These are phyloP conservation scores for Eudorcas thomsonii DNA, from an alignment of 2,113 vertebrate genomes.

Conservation along the genomic window DNA sequence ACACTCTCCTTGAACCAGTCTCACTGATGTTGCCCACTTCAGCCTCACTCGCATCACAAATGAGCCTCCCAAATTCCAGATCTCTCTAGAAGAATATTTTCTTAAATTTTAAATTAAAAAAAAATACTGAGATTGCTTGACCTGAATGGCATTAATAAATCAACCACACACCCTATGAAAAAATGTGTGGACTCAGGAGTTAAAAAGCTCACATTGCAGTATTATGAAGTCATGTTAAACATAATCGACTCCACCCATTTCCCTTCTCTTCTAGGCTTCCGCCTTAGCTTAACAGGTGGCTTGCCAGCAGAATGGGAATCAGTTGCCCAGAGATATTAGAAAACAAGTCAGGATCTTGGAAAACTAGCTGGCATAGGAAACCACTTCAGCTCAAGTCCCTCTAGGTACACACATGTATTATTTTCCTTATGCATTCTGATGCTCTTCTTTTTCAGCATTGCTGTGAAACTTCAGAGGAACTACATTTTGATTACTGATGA, in stretches of 20 bases:
- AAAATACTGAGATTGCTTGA: conserved; percentile 14
- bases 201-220: background rate
- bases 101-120: background rate
- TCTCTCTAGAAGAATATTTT: background rate
- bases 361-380: background rate
- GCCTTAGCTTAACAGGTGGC: conserved; percentile 52
- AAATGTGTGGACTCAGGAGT: conserved; percentile 50
- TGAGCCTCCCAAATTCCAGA: background rate
- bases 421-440: background rate
- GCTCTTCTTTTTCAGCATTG: background rate
- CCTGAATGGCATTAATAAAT: conserved; percentile 46
- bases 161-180: conserved; percentile 62
- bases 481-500: background rate
- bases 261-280: background rate
- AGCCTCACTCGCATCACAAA: background rate
- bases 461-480: background rate
- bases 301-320: conserved; percentile 49
- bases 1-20: background rate
- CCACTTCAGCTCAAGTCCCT: background rate
- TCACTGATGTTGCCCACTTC: background rate
- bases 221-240: conserved; percentile 48
- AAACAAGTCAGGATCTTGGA: background rate
- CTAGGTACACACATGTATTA: accelerated
- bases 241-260: conserved; percentile 28
- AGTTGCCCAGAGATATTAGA: background rate